phyloP scores from a whole-genome alignment of 1,140 invertebrate species.

The Seison nebaliae region DNA sequence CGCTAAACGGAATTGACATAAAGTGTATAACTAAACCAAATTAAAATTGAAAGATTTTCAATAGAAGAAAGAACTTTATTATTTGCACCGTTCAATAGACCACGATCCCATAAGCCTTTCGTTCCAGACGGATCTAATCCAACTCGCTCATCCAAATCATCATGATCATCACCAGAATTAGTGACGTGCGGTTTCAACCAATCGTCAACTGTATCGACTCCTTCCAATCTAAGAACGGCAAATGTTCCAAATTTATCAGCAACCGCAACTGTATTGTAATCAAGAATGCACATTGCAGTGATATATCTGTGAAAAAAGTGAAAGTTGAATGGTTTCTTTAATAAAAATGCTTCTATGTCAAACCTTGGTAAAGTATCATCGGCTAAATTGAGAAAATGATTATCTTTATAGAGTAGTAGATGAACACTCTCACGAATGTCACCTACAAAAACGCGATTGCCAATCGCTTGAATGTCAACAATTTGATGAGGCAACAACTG shows the following conservation, averaged over 20 bases:
- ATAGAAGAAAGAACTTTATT: constrained; percentile 41
- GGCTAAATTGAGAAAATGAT: constrained; percentile 87
- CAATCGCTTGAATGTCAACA: constrained; percentile 65
- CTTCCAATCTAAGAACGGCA: constrained; percentile 40
- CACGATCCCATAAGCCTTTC: constrained; percentile 88
- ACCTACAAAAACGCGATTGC: constrained; percentile 66
- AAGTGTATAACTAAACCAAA: constrained; percentile 42
- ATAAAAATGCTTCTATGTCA: too few species aligned
- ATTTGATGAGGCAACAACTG: constrained; percentile 79
- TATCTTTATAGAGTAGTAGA: constrained; percentile 84
- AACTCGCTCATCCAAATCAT: constrained; percentile 73
- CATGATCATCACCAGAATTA: constrained; percentile 36
- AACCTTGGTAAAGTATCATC: constrained; percentile 88
- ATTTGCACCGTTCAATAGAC: constrained; percentile 73
- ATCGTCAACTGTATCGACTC: background rate
- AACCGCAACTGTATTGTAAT: constrained; percentile 79
- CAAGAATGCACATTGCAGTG: constrained; percentile 62
- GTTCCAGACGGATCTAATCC: constrained; percentile 96
- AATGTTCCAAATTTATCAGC: constrained; percentile 98
- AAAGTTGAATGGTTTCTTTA: too few species aligned
- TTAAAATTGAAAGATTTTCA: background rate
- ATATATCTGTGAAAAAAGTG: too few species aligned
- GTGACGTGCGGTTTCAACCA: constrained; percentile 1
- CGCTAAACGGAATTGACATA: constrained; percentile 75
- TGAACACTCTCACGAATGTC: constrained; percentile 93